Conservation (phyloP, 2,797 vertebrate species). For the Sebastes hubbsi region DNA sequence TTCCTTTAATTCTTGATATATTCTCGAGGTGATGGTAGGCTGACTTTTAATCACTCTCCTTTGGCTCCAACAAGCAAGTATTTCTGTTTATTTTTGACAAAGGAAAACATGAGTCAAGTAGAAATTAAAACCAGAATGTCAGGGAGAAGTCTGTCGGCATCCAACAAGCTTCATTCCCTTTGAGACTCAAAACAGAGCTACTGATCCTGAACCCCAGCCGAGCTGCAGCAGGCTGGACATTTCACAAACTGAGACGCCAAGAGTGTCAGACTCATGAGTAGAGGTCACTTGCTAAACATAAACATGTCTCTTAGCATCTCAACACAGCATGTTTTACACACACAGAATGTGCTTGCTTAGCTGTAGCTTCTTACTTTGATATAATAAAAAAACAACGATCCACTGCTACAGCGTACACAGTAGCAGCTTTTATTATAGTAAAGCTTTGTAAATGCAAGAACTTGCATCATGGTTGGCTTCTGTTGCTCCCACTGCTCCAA, state of each 20-base stretch:
- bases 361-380: neutral
- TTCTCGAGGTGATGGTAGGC: neutral
- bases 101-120: neutral
- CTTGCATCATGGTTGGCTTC: constrained; percentile 16
- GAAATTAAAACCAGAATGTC: neutral
- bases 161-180: constrained; percentile 9
- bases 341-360: neutral
- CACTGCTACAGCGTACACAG: neutral
- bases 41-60: neutral
- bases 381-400: neutral
- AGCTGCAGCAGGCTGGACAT: constrained; percentile 12
- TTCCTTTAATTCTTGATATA: neutral
- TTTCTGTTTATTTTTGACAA: neutral
- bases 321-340: neutral
- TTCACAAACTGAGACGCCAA: constrained; percentile 31
- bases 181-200: constrained; percentile 10
- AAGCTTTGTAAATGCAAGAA: constrained; percentile 2
- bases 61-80: neutral
- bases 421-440: neutral
- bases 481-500: neutral
- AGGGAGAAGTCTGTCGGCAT: neutral
- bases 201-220: constrained; percentile 18
- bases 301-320: neutral
- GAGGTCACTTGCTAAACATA: constrained; percentile 30
- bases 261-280: constrained; percentile 13